Base-by-base conservation (phyloP, 2,113 vertebrate genomes). In the Rhinogobius similis region DNA sequence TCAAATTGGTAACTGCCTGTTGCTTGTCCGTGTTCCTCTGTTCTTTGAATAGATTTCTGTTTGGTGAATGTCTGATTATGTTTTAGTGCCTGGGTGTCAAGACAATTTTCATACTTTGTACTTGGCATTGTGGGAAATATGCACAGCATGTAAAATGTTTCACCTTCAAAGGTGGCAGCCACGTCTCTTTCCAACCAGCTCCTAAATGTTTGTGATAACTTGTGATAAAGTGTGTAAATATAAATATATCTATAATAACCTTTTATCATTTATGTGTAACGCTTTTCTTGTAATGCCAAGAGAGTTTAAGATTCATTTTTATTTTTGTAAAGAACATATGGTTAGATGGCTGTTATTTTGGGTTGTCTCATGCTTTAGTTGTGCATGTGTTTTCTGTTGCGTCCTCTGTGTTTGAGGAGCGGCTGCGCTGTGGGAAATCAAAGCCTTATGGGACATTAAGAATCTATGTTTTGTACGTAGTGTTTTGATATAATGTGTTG, bases 251-350 rank as follows among this genome's bases (percentile, higher is more conserved):
- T 68, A 65, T 68, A 71, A 65, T 44, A 65, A 65, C 62, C 59
- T 65, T 58, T 78, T 36, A 76, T 75, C 52, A 20, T 81, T 61
- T 59, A 72, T 66, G 39, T 69, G 21, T 68, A 77, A 69, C 70
- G 53, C 20, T 82, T 85, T 87, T 77, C 72, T 72, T 76, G 64
- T 87, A 81, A 76, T 36, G 32, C 67, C 6, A 50, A 76, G 81
- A 79, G 63, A 76, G 66, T 65, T 72, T 41, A 72, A 76, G 78
- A 86, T 81, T 80, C 14, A 75, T 87, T 86, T 89, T 68, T 88
- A 88, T 90, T 90, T 90, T 90, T 90, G 73, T 88, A 89, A 84
- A 0, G 6, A 71, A 59, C 70, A 72, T 68, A 82, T 74, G 52
- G 70, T 70, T 78, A 14, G 58, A 53, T 10, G 65, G 77, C 44